Conservation (phyloP, 2,113 vertebrate genomes). For the Illadopsis cleaveri region DNA sequence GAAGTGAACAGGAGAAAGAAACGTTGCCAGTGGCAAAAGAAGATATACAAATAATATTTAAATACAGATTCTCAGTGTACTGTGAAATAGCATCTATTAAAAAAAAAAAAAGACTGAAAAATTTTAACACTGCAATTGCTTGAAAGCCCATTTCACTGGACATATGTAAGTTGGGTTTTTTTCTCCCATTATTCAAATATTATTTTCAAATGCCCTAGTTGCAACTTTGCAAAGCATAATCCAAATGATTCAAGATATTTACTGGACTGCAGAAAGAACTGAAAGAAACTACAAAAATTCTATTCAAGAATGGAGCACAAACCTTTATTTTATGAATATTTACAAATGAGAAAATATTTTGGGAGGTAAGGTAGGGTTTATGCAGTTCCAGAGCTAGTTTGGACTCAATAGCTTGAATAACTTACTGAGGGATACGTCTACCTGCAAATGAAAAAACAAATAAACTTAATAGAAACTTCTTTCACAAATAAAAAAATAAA, state of each 20-base stretch:
- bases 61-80: neutral
- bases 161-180: neutral
- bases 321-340: neutral
- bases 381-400: neutral
- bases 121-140: neutral
- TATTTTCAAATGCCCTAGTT: neutral
- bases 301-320: neutral
- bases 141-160: neutral
- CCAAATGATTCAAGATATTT: neutral
- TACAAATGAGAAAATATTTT: neutral
- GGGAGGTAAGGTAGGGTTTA: neutral
- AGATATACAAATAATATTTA: neutral
- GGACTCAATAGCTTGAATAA: neutral
- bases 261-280: neutral
- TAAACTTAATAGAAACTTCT: neutral
- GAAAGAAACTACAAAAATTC: neutral
- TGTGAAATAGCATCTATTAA: neutral
- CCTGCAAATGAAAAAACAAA: neutral
- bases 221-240: neutral
- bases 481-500: neutral
- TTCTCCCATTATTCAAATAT: neutral
- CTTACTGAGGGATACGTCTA: neutral
- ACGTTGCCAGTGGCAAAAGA: neutral
- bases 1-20: neutral
- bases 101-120: accelerated